Evolutionary conservation across 2,888 invertebrate genomes (phyloP), one percentile per base, ranked within the genome.

Genomic region (Protula sp.): DNA sequence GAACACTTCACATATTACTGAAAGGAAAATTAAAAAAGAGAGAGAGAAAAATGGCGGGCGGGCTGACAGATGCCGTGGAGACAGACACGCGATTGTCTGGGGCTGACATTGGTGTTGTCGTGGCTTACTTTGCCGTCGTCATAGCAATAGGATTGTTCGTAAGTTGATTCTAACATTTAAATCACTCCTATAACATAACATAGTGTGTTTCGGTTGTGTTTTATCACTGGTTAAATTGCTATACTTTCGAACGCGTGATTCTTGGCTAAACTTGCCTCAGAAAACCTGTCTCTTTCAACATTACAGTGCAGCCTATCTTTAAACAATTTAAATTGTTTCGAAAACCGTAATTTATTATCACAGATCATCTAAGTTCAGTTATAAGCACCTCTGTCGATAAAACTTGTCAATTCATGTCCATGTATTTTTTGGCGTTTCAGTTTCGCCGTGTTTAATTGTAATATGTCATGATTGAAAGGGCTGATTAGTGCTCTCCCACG

Each of bases 71-170:
- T n/a, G 55, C 28, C 19, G 56, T 5, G 14, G 48, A 28, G 19
- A 22, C 53, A 1, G 38, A 19, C 22, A 59, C 59, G n/a, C 28
- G 45, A 4, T 26, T 59, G 19, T 19, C 38, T 1, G 45, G 55
- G 55, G 58, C 29, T 3, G 77, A 73, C 60, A 72, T 75, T 47
- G 61, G 66, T 28, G 73, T 74, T 2, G 72, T 77, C 3, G 70
- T 72, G 9, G 58, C 73, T 1, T 77, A 77, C 60, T 76, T 77
- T 57, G 58, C 75, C 14, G 59, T 72, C n/a, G 73, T 76, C 2
- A 61, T 76, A 19, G 71, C 66, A 26, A 72, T 77, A 5, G 75
- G 76, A 61, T 60, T 77, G 24, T 75, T 72, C 72, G 77, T 77
- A 65, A 71, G 74, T 71, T 5, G 4, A 24, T 57, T 24, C 3